phyloP scores from a whole-genome alignment of 2,888 invertebrate genomes.

The Copidosoma aretas region DNA sequence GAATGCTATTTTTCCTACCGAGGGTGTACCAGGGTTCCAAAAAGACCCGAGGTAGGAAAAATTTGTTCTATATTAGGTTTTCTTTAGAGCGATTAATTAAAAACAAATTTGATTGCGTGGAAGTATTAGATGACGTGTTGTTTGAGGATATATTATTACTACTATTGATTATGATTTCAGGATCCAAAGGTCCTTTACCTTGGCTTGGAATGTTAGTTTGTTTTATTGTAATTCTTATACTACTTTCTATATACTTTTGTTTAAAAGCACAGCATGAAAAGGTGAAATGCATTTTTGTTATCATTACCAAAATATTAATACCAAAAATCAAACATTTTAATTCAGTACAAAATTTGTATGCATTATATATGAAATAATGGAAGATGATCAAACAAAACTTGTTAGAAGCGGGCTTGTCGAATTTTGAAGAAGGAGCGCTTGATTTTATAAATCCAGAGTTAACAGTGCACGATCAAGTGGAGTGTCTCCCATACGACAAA shows the following conservation, averaged over 20 bases:
- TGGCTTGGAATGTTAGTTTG: constrained; percentile 51
- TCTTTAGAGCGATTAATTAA: too few species aligned
- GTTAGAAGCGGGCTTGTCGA: constrained; percentile 74
- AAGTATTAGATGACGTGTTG: too few species aligned
- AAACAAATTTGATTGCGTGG: too few species aligned
- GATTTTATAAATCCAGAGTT: constrained; percentile 86
- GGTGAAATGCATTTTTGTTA: constrained; percentile 47
- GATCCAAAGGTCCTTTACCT: constrained; percentile 55
- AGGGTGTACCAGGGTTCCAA: too few species aligned
- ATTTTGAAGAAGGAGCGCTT: constrained; percentile 81
- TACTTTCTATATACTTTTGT: constrained; percentile 52
- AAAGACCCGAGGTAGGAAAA: too few species aligned
- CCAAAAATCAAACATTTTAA: neutral
- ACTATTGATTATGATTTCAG: constrained; percentile 46
- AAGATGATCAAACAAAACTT: constrained; percentile 71
- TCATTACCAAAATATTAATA: too few species aligned
- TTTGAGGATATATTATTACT: too few species aligned
- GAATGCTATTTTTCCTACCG: too few species aligned
- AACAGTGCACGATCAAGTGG: constrained; percentile 91
- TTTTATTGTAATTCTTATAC: constrained; percentile 49
- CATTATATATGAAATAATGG: constrained; percentile 18
- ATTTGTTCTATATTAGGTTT: too few species aligned
- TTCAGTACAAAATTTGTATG: too few species aligned
- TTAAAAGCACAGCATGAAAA: constrained; percentile 58
- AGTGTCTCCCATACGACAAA: constrained; percentile 95